Percentiles rank a stretch among this genome's conserved stretches.
phyloP scores from a whole-genome alignment of 2,797 vertebrate genomes.

The Sarcophilus harrisii region DNA sequence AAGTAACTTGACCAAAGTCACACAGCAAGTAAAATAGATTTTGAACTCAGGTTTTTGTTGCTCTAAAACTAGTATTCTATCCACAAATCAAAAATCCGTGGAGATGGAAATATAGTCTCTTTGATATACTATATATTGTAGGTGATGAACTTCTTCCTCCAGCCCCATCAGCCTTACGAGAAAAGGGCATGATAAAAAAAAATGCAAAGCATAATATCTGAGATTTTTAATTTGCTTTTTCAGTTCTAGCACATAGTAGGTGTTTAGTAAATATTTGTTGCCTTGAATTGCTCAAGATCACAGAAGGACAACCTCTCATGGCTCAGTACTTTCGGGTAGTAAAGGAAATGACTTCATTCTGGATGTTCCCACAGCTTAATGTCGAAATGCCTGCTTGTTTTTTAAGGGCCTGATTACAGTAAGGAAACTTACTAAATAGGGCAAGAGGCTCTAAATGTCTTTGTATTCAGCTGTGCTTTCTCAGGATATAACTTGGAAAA shows the following conservation, averaged over 20 bases:
- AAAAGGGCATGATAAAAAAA: background rate
- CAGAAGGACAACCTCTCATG: background rate
- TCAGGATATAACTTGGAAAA: conserved; percentile 1
- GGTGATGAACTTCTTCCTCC: background rate
- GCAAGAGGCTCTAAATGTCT: conserved; percentile 21
- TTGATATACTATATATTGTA: background rate
- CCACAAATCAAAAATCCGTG: background rate
- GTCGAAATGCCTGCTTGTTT: background rate
- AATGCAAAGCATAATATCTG: background rate
- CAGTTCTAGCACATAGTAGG: conserved; percentile 4
- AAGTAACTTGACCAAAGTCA: background rate
- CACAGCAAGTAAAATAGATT: background rate
- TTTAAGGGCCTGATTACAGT: background rate
- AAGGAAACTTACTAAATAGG: conserved; percentile 26
- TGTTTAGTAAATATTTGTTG: background rate
- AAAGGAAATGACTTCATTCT: background rate
- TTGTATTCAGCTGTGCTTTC: background rate
- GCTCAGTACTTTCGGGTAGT: background rate
- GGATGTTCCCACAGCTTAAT: background rate
- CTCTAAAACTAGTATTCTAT: background rate
- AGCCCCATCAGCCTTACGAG: background rate
- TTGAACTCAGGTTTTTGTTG: background rate
- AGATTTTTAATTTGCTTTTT: conserved; percentile 2
- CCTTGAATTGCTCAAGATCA: conserved; percentile 8
- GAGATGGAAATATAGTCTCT: background rate